A percentile compares a stretch with the other conserved stretches of the same genome.
Conservation (phyloP, 2,888 invertebrate species). For the Latrodectus elegans region DNA sequence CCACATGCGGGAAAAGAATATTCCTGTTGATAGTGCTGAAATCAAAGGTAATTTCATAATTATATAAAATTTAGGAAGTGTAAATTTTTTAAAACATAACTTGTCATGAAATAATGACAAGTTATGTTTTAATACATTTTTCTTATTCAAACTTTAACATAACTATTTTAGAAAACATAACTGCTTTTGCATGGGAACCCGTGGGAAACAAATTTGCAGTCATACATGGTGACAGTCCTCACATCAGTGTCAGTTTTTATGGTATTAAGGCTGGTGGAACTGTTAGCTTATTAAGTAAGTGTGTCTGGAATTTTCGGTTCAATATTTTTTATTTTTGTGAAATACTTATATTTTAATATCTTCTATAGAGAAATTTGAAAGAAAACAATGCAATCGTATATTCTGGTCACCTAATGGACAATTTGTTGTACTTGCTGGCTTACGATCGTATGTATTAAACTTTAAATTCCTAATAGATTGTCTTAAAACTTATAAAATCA, state of each 20-base stretch:
- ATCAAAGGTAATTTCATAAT: constrained; percentile 80
- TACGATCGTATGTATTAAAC: constrained; percentile 78
- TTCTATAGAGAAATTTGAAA: constrained; percentile 74
- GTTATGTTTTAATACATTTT: not conserved
- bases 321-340: not conserved
- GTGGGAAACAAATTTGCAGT: constrained; percentile 96
- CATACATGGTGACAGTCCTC: constrained; percentile 93
- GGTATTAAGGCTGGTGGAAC: constrained; percentile 92
- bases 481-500: not conserved
- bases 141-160: not conserved
- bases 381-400: constrained; percentile 86
- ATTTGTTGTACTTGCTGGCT: constrained; percentile 93
- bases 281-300: constrained; percentile 89
- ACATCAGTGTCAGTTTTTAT: constrained; percentile 92
- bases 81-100: too few species aligned
- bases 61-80: too few species aligned
- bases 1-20: constrained; percentile 97
- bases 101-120: too few species aligned
- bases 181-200: constrained; percentile 98
- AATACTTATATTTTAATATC: constrained; percentile 8
- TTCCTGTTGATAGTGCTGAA: constrained; percentile 97
- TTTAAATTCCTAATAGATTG: not conserved
- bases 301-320: not conserved
- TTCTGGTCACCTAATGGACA: constrained; percentile 98
- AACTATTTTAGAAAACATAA: constrained; percentile 75